Conservation (phyloP, 2,888 invertebrate genomes). For the Punctoribates punctum region DNA sequence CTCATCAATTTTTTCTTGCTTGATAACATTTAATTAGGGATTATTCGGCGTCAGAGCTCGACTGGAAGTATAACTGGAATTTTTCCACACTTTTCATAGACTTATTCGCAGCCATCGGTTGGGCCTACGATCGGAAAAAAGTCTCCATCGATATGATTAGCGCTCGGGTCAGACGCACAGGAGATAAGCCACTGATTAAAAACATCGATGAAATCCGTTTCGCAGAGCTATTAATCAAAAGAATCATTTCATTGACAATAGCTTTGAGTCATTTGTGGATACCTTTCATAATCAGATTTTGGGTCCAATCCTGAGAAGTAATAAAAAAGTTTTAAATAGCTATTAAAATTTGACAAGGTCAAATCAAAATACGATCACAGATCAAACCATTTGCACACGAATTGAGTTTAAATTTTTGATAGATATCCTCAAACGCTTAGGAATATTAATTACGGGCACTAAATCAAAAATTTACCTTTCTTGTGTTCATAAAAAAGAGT, state of each 20-base stretch:
- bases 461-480: no score
- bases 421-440: no score
- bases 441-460: no score
- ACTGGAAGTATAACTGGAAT: conserved; percentile 52
- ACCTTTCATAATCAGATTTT: conserved; percentile 24
- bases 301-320: not conserved
- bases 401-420: no score
- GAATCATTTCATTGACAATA: conserved; percentile 9
- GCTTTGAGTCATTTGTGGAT: conserved; percentile 31
- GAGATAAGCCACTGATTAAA: conserved; percentile 57
- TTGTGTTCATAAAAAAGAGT: no score
- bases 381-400: not conserved
- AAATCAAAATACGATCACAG: not conserved
- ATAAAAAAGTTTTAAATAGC: not conserved
- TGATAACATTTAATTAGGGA: conserved; percentile 48
- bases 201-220: not conserved
- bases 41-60: conserved; percentile 55
- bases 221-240: not conserved
- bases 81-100: conserved; percentile 55
- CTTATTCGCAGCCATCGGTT: conserved; percentile 53
- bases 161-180: conserved; percentile 52
- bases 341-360: not conserved
- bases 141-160: conserved; percentile 51
- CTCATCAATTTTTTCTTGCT: no score
- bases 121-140: conserved; percentile 52